Evolutionary conservation across 2,113 vertebrate genomes (phyloP).

Genomic region (Colossoma macropomum): DNA sequence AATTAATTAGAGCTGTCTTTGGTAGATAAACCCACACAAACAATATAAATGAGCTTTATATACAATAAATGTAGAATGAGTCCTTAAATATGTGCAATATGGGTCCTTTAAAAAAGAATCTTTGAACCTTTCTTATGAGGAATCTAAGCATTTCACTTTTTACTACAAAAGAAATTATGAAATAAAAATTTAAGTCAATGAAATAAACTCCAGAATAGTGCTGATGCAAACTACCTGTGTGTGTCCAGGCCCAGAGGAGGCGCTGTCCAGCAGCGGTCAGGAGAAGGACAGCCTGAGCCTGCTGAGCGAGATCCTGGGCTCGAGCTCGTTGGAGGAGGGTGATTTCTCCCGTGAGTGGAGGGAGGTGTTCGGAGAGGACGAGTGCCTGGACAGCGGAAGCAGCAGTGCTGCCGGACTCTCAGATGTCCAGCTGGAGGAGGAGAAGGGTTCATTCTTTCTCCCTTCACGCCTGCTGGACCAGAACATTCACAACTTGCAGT

Average conservation of each 20-base stretch:
- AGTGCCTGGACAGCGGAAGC: slow-evolving; percentile 42
- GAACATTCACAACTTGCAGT: slow-evolving; percentile 83
- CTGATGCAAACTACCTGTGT: not conserved
- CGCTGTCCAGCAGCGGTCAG: slow-evolving; percentile 53
- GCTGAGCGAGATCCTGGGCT: slow-evolving; percentile 88
- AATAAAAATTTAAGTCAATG: too few species aligned
- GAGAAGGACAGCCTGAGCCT: slow-evolving; percentile 86
- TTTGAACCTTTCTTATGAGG: too few species aligned
- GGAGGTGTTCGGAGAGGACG: slow-evolving; percentile 84
- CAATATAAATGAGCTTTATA: too few species aligned
- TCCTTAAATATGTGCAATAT: too few species aligned
- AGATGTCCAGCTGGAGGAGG: slow-evolving; percentile 71
- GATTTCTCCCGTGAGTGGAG: slow-evolving; percentile 90
- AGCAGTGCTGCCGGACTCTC: slow-evolving; percentile 46
- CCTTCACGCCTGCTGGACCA: slow-evolving; percentile 94
- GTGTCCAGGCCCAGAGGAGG: slow-evolving; percentile 70
- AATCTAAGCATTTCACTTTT: too few species aligned
- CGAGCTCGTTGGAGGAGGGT: slow-evolving; percentile 82
- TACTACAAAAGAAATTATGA: too few species aligned
- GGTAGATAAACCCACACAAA: too few species aligned
- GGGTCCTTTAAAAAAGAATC: too few species aligned
- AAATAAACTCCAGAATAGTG: too few species aligned
- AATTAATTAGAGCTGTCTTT: too few species aligned
- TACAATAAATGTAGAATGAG: too few species aligned
- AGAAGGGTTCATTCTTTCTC: slow-evolving; percentile 81